phyloP scores from a whole-genome alignment of 2,888 invertebrate species.

The Koerneria pararmatus region DNA sequence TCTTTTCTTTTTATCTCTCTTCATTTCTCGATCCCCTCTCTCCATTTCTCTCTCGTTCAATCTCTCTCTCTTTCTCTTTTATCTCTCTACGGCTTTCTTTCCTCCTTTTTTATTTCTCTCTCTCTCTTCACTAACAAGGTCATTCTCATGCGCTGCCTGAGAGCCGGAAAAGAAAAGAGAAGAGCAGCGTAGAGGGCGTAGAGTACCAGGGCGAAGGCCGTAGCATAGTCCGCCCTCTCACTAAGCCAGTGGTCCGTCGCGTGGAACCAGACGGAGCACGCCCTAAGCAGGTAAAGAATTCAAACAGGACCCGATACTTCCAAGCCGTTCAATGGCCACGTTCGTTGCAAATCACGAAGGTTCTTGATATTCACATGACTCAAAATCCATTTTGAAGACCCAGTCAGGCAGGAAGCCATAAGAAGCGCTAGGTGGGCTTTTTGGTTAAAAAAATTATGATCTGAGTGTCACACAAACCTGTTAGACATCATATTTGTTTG shows the following conservation, averaged over 20 bases:
- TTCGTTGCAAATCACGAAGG: no score
- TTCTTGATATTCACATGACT: no score
- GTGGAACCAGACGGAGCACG: conserved; percentile 47
- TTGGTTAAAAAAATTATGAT: no score
- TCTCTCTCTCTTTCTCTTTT: background rate
- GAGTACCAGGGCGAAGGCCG: conserved; percentile 35
- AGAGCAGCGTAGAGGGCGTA: conserved; percentile 16
- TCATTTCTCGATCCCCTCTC: background rate
- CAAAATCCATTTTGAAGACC: no score
- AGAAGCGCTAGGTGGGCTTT: no score
- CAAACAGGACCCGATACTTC: background rate
- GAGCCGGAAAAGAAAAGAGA: background rate
- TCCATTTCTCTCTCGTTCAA: no score
- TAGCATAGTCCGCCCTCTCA: conserved; percentile 51
- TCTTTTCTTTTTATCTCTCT: background rate
- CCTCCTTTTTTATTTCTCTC: background rate
- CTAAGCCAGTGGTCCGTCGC: conserved; percentile 44
- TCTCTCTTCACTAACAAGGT: conserved; percentile 1
- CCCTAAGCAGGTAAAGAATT: conserved; percentile 36
- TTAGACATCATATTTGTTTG: no score
- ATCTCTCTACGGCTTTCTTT: background rate
- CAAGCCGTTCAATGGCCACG: no score
- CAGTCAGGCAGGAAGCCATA: no score
- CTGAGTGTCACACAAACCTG: no score
- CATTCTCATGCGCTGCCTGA: conserved; percentile 4